phyloP scores from a whole-genome alignment of 2,113 vertebrate genomes.

The Mirounga angustirostris region DNA sequence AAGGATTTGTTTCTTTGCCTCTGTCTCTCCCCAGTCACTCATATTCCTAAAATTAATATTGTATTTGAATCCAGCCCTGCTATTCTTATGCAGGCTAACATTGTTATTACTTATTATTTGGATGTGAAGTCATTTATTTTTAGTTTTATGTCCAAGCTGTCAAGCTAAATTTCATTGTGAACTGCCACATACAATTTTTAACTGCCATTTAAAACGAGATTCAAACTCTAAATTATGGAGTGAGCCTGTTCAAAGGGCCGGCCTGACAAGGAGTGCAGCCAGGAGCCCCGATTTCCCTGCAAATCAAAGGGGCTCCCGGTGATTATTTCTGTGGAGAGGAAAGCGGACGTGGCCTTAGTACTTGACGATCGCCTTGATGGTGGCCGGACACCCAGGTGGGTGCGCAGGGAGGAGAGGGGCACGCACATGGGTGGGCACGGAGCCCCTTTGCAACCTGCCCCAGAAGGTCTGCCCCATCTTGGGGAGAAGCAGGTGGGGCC shows the following conservation, averaged over 20 bases:
- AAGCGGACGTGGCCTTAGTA: background rate
- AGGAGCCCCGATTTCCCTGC: slow-evolving; percentile 89
- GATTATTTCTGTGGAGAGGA: slow-evolving; percentile 77
- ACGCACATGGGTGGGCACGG: background rate
- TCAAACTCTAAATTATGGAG: slow-evolving; percentile 92
- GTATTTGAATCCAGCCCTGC: slow-evolving; percentile 96
- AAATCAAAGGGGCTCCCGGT: slow-evolving; percentile 89
- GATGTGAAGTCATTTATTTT: slow-evolving; percentile 97
- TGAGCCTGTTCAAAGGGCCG: slow-evolving; percentile 91
- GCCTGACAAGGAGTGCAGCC: slow-evolving; percentile 87
- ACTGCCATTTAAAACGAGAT: slow-evolving; percentile 96
- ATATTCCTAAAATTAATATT: slow-evolving; percentile 99
- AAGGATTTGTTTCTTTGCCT: slow-evolving; percentile 94
- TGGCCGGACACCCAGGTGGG: slow-evolving; percentile 68
- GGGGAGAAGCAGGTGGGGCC: background rate
- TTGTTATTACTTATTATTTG: slow-evolving; percentile 99
- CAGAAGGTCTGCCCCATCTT: rapidly evolving
- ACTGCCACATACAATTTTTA: slow-evolving; percentile 95
- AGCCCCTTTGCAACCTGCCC: background rate
- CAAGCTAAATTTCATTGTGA: slow-evolving; percentile 95
- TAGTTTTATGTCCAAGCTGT: slow-evolving; percentile 94
- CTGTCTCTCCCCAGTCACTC: slow-evolving; percentile 95
- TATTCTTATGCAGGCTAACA: slow-evolving; percentile 97
- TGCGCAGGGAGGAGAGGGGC: slow-evolving; percentile 18
- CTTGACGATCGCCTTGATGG: slow-evolving; percentile 73